These are phyloP conservation scores for Lepidocyrtoides sp. DNA, from an alignment of 2,888 invertebrate genomes.

Conservation along the genomic window DNA sequence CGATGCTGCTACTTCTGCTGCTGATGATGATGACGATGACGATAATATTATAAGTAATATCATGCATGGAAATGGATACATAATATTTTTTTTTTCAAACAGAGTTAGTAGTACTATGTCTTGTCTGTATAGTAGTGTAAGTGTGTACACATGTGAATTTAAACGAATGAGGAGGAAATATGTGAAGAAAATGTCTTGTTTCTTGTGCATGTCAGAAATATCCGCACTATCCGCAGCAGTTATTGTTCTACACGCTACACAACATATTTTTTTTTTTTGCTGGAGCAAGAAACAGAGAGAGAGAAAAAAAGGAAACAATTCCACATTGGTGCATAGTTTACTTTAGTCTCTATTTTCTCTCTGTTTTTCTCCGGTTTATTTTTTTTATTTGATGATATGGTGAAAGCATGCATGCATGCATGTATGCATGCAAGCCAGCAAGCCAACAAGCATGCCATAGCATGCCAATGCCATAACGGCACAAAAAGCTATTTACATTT, in stretches of 20 bases:
- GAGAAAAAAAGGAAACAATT: constrained; percentile 48
- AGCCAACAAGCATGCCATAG: no score
- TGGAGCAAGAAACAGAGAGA: no score
- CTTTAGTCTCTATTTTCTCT: no score
- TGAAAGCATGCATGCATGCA: constrained; percentile 14
- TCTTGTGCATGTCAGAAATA: constrained; percentile 44
- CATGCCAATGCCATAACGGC: no score
- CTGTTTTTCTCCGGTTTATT: constrained; percentile 7
- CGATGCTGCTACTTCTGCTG: no score
- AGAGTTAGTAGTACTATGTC: background rate
- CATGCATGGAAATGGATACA: no score
- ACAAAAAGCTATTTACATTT: no score
- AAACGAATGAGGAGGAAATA: background rate
- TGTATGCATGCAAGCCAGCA: constrained; percentile 1
- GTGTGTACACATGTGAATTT: constrained; percentile 27
- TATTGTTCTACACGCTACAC: constrained; percentile 28
- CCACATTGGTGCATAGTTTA: constrained; percentile 56
- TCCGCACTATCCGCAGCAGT: constrained; percentile 64
- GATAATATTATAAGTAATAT: no score
- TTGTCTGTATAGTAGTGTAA: background rate
- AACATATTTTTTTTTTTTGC: no score
- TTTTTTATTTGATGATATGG: constrained; percentile 39
- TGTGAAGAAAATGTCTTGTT: constrained; percentile 37
- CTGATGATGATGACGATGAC: no score
- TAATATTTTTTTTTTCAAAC: no score